Evolutionary conservation across 2,888 invertebrate species (phyloP).

Genomic region (Sinopyrophorus schimmeli): DNA sequence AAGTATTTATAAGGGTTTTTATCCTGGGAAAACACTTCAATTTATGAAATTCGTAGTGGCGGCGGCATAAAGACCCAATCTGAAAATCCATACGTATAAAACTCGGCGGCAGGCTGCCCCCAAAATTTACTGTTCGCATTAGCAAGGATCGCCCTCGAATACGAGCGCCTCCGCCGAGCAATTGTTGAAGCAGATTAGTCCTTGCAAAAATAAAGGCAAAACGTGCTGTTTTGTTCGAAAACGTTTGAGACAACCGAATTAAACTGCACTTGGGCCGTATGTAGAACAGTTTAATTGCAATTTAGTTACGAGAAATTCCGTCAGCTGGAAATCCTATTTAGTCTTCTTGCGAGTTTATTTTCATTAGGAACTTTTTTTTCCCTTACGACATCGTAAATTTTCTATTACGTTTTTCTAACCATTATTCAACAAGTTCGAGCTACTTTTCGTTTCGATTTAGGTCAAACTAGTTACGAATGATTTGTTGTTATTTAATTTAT

Average conservation of each 20-base stretch:
- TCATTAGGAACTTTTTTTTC: neutral
- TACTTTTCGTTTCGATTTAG: neutral
- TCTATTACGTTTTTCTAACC: neutral
- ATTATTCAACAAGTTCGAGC: constrained; percentile 2
- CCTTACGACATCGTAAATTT: neutral
- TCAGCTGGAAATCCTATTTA: too few species aligned
- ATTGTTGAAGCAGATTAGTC: constrained; percentile 25
- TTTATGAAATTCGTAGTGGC: constrained; percentile 35
- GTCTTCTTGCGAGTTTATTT: neutral
- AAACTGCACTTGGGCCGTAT: constrained; percentile 12
- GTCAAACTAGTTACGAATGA: constrained; percentile 1
- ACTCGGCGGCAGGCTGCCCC: constrained; percentile 32
- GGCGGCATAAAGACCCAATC: constrained; percentile 38
- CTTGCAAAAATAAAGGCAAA: constrained; percentile 15
- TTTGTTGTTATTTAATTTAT: too few species aligned
- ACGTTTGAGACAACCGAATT: constrained; percentile 15
- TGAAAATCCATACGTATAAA: constrained; percentile 39
- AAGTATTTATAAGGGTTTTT: constrained; percentile 29
- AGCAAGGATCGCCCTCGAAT: constrained; percentile 27
- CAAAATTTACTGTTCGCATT: constrained; percentile 39
- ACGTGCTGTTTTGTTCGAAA: constrained; percentile 8
- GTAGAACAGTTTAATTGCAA: constrained; percentile 15
- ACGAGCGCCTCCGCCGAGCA: constrained; percentile 26
- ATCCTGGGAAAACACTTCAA: constrained; percentile 32
- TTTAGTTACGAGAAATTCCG: too few species aligned